Percentiles rank a stretch among this genome's conserved stretches.
Conservation (phyloP, 2,113 vertebrate genomes). For the Tretioscincus oriximinensis region DNA sequence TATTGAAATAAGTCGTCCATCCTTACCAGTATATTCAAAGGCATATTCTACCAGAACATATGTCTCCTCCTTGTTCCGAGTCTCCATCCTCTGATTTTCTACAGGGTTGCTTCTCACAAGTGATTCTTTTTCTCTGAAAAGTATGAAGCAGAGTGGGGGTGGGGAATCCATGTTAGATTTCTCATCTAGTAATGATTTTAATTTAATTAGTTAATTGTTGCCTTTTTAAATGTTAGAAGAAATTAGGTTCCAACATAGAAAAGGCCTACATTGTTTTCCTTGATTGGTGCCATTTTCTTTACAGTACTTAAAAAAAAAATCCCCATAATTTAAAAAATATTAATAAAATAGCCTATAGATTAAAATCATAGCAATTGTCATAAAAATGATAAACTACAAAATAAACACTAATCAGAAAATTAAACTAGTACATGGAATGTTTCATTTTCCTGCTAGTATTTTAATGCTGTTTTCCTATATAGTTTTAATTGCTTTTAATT, state of each 20-base stretch:
- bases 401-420: neutral
- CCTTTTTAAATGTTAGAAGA: too few species aligned
- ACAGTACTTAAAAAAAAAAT: neutral
- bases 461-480: neutral
- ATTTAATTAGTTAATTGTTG: too few species aligned
- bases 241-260: too few species aligned
- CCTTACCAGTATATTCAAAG: constrained; percentile 82
- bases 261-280: too few species aligned
- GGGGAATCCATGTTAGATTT: neutral
- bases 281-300: neutral
- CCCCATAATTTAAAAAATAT: neutral
- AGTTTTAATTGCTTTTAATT: neutral
- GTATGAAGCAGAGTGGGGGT: neutral
- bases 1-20: constrained; percentile 83
- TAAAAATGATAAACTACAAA: neutral
- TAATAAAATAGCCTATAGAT: neutral
- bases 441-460: neutral
- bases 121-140: constrained; percentile 32
- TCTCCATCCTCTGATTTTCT: constrained; percentile 43
- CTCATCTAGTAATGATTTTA: too few species aligned
- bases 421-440: neutral
- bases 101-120: neutral
- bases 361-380: neutral
- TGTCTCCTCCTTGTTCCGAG: constrained; percentile 63
- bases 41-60: constrained; percentile 84